Evolutionary conservation across 2,113 vertebrate species (phyloP), one percentile per base, ranked within the genome.

Genomic region (Coryphaenoides rupestris): DNA sequence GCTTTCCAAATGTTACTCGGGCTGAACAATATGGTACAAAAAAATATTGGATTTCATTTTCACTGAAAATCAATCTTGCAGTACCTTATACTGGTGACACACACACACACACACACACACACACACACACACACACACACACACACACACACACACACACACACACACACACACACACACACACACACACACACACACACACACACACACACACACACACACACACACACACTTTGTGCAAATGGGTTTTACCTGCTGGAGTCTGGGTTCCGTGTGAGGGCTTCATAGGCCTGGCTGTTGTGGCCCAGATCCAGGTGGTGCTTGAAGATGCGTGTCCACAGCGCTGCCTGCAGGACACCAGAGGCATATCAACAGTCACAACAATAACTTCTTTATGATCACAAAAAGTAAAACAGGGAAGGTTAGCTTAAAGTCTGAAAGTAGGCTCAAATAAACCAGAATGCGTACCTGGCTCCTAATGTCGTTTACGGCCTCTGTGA

Each of bases 241-340:
- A 12, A 12, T 40, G 33, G 2, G 9, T 40, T 40, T 3, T 89
- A 98, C 96, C 95, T 98, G 93, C 95, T 88, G 9, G 91, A 63
- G 79, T 99, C 97, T 0, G 95, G 95, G 78, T 98, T 99, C 77
- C 95, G 95, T 0, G 91, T 96, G 76, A 99, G 90, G 4, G 95
- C 95, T 63, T 97, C 92, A 0, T 98, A 99, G 0, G 97, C 96
- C 77, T 97, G 91, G 0, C 63, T 92, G 76, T 96, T 98, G 89
- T 98, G 95, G 56, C 95, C 95, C 56, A 99, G 89, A 79, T 98
- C 97, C 89, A 99, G 86, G 59, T 97, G 95, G 72, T 99, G 96
- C 62, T 98, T 98, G 89, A 99, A 99, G 67, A 99, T 93, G 40
- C 94, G 90, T 0, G 97, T 99, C 89, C 94, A 94, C 74, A 99